Percentiles rank a stretch among this genome's conserved stretches.
phyloP scores from a whole-genome alignment of 2,888 invertebrate genomes.

The Lycocerus yunnanus region DNA sequence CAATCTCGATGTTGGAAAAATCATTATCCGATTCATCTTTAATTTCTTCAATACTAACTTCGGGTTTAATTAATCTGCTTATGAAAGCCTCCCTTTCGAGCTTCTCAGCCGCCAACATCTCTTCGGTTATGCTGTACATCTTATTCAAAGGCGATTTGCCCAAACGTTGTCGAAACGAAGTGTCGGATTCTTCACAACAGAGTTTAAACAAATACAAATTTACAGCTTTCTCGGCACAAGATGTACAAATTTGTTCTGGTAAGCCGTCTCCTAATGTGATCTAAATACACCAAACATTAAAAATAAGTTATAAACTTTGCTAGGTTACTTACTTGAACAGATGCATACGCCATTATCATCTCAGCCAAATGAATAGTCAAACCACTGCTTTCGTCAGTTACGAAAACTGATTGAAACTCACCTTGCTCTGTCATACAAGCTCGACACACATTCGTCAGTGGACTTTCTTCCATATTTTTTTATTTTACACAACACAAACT shows the following conservation, averaged over 20 bases:
- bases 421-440: constrained; percentile 51
- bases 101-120: constrained; percentile 13
- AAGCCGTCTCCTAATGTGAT: constrained; percentile 60
- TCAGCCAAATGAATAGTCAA: constrained; percentile 50
- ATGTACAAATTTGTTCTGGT: constrained; percentile 63
- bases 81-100: constrained; percentile 12
- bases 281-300: constrained; percentile 30
- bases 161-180: constrained; percentile 47
- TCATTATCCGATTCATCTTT: constrained; percentile 27
- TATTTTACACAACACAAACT: constrained; percentile 36
- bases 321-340: constrained; percentile 49
- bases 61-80: constrained; percentile 38
- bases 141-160: constrained; percentile 35
- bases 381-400: constrained; percentile 44
- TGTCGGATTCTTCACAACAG: constrained; percentile 57
- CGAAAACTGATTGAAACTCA: constrained; percentile 52
- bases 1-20: constrained; percentile 7
- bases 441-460: constrained; percentile 46
- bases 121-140: constrained; percentile 25
- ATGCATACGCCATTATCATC: constrained; percentile 53
- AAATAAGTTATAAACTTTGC: background rate
- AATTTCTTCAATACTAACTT: constrained; percentile 35
- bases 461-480: constrained; percentile 23
- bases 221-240: constrained; percentile 60
- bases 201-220: constrained; percentile 58